Evolutionary conservation across 2,113 vertebrate genomes (phyloP), one percentile per base, ranked within the genome.

Genomic region (sheep (Ovis aries)): DNA sequence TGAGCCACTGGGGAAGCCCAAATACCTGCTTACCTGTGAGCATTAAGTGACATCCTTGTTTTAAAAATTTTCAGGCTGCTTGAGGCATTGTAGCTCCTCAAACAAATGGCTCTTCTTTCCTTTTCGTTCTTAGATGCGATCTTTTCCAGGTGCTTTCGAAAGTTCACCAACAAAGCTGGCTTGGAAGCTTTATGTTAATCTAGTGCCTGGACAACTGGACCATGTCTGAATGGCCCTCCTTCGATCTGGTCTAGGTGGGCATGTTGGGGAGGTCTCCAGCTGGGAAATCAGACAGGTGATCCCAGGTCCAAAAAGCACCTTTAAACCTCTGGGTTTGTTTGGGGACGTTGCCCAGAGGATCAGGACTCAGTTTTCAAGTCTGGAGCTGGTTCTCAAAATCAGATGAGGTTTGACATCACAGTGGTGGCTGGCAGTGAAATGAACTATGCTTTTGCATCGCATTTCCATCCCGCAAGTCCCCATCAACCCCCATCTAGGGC

Each of bases 371-470:
- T 62, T 78, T 45, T 71, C 21, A 50, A 50, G 36, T 78, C 55
- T 89, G 85, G 78, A 62, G 17, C 45, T 48, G 27, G 81, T 31
- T 43, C 59, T 57, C 50, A 33, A 71, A 71, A 59, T 78, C 78
- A 64, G 83, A 52, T 55, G 83, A 29, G 33, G 50, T 80, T 88
- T 50, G 33, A 43, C 43, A 13, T 40, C 88, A 74, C 36, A 7
- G 33, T 0, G 2, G 36, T 15, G 59, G 25, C 87, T 64, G 36
- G 50, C 43, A 33, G 27, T 60, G 74, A 85, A 45, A 92, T 36
- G 53, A 90, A n/a, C 6, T 25, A 52, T 16, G 15, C 7, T 8
- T 88, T 77, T 84, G 80, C 16, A 14, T 40, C 1, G 0, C 4
- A 15, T 74, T 23, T 12, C n/a, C 31, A n/a, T 43, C 81, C 57